Evolutionary conservation across 2,888 invertebrate species (phyloP).

Genomic region (Acrocera orbiculus): DNA sequence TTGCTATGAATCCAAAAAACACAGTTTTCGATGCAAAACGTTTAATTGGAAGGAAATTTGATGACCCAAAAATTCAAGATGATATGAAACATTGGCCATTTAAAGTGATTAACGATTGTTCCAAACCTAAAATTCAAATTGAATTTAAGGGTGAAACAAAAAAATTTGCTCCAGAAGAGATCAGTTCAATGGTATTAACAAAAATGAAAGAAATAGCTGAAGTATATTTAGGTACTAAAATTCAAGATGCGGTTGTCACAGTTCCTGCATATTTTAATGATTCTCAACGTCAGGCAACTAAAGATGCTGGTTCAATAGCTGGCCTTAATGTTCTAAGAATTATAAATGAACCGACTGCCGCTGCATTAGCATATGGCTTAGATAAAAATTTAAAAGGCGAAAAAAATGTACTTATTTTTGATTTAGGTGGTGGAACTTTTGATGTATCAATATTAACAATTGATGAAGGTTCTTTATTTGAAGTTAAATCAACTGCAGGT

Average conservation of each 20-base stretch:
- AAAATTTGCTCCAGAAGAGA: constrained; percentile 64
- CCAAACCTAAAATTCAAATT: constrained; percentile 56
- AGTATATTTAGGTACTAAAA: constrained; percentile 51
- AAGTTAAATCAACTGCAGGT: constrained; percentile 64
- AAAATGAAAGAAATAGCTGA: constrained; percentile 75
- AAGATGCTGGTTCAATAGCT: constrained; percentile 74
- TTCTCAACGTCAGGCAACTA: constrained; percentile 68
- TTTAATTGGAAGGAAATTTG: constrained; percentile 62
- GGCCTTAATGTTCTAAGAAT: constrained; percentile 77
- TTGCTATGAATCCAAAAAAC: constrained; percentile 63
- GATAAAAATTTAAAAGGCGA: constrained; percentile 58
- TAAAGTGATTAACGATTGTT: constrained; percentile 39
- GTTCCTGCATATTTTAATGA: constrained; percentile 75
- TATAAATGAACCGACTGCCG: constrained; percentile 81
- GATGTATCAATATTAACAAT: constrained; percentile 84
- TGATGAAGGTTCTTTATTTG: constrained; percentile 67
- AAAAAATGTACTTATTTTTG: constrained; percentile 56
- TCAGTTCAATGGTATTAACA: constrained; percentile 66
- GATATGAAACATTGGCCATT: constrained; percentile 82
- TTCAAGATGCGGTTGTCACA: constrained; percentile 63
- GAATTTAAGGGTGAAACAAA: constrained; percentile 58
- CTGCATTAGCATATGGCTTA: constrained; percentile 69
- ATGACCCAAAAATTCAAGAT: constrained; percentile 57
- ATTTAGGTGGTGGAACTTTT: constrained; percentile 76
- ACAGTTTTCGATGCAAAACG: constrained; percentile 72